phyloP scores from a whole-genome alignment of 1,140 invertebrate species.

The Penaeus chinensis region DNA sequence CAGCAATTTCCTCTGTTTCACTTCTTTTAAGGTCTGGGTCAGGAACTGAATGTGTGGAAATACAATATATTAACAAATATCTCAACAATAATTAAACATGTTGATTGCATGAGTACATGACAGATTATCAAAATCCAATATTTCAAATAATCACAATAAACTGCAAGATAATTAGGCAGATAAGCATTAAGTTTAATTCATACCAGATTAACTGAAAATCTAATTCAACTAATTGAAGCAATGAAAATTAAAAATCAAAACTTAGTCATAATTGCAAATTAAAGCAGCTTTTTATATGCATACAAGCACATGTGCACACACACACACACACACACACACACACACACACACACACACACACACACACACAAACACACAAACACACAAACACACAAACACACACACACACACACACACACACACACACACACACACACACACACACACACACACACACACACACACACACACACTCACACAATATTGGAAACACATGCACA shows the following conservation, averaged over 20 bases:
- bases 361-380: neutral
- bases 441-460: neutral
- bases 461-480: neutral
- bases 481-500: too few relatives aligned
- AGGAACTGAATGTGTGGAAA: slow-evolving; percentile 22
- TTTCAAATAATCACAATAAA: too few relatives aligned
- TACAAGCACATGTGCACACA: neutral
- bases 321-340: neutral
- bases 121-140: too few relatives aligned
- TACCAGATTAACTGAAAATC: too few relatives aligned
- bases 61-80: neutral
- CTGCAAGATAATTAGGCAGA: too few relatives aligned
- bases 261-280: too few relatives aligned
- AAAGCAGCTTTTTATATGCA: neutral
- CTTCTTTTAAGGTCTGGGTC: slow-evolving; percentile 62
- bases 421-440: neutral
- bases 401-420: too few relatives aligned
- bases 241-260: too few relatives aligned
- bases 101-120: too few relatives aligned
- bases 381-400: too few relatives aligned
- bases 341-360: slow-evolving; percentile 10
- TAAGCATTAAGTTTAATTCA: too few relatives aligned
- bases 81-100: neutral
- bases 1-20: slow-evolving; percentile 71
- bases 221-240: too few relatives aligned